Evolutionary conservation across 1,140 invertebrate species (phyloP).

Genomic region (Nephila pilipes): DNA sequence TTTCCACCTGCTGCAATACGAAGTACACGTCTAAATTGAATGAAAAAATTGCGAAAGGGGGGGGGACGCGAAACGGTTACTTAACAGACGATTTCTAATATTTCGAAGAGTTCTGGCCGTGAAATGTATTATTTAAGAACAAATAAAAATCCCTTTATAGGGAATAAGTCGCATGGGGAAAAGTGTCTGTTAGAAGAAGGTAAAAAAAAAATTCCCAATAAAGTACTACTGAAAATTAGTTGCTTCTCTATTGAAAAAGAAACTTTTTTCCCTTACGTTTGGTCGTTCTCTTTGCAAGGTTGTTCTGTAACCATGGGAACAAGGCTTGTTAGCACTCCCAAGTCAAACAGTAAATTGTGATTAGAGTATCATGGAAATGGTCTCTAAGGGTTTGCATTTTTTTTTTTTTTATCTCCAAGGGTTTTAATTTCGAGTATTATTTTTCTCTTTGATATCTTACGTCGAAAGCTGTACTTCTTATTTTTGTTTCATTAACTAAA

Average conservation of each 20-base stretch:
- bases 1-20: not conserved
- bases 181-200: not conserved
- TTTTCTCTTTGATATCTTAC: constrained; percentile 34
- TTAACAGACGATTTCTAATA: constrained; percentile 28
- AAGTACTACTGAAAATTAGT: constrained; percentile 20
- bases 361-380: constrained; percentile 40
- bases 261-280: not conserved
- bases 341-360: constrained; percentile 67
- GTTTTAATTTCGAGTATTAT: constrained; percentile 30
- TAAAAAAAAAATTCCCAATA: not conserved
- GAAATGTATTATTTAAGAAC: constrained; percentile 25
- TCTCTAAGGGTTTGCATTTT: not conserved
- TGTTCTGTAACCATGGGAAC: constrained; percentile 41
- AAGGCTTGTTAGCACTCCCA: constrained; percentile 62
- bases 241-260: constrained; percentile 34
- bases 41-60: not conserved
- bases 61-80: constrained; percentile 14
- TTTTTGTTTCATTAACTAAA: constrained; percentile 22
- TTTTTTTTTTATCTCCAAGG: not conserved
- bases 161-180: not conserved
- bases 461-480: constrained; percentile 1
- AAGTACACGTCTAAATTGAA: not conserved
- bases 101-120: not conserved
- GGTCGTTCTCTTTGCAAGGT: not conserved
- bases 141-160: constrained; percentile 18